Evolutionary conservation across 2,113 vertebrate species (phyloP).

Genomic region (Ictalurus furcatus): DNA sequence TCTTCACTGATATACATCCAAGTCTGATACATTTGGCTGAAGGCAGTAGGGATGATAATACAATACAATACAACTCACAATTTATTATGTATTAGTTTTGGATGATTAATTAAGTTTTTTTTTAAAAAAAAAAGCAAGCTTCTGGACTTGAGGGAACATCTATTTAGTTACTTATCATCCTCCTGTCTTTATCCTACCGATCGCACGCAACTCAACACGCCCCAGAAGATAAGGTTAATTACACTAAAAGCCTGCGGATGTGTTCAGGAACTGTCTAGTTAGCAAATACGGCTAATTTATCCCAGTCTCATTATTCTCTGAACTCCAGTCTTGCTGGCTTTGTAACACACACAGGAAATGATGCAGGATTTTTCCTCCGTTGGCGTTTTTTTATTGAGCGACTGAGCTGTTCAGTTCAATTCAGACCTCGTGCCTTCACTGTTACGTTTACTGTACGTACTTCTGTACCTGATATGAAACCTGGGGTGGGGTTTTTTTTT

Average conservation of each 20-base stretch:
- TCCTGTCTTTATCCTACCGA: constrained; percentile 1
- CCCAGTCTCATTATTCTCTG: constrained; percentile 2
- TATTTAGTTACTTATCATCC: neutral
- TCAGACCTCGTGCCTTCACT: neutral
- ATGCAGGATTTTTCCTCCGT: constrained; percentile 6
- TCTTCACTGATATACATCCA: neutral
- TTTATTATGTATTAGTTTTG: neutral
- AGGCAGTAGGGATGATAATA: neutral
- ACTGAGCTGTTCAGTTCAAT: neutral
- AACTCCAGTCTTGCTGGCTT: constrained; percentile 41
- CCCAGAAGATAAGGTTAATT: constrained; percentile 35
- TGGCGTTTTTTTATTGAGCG: constrained; percentile 2
- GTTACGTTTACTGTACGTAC: neutral
- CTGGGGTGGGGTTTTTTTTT: too few species aligned
- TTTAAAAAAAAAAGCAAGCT: neutral
- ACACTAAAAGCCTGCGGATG: constrained; percentile 47
- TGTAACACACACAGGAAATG: constrained; percentile 59
- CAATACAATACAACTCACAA: neutral
- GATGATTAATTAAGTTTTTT: neutral
- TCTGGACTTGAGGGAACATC: neutral
- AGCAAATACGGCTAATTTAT: constrained; percentile 39
- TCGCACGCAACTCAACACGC: neutral
- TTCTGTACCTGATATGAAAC: neutral
- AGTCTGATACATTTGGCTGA: neutral
- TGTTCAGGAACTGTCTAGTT: constrained; percentile 36